Evolutionary conservation across 2,797 vertebrate genomes (phyloP).

Genomic region (Cyclura pinguis): DNA sequence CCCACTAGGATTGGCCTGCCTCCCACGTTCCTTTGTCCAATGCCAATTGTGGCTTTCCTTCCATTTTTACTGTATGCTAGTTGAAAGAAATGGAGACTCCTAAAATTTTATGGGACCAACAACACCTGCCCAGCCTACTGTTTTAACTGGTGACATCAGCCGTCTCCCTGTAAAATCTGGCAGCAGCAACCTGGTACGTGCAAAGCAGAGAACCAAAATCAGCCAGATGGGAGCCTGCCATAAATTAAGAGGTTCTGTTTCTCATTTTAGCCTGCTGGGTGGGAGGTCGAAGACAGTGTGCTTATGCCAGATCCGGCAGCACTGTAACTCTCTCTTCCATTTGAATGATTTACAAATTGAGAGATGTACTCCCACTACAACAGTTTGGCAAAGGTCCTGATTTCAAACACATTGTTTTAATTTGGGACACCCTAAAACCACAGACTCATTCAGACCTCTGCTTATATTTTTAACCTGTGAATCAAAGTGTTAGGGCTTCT

Average conservation of each 20-base stretch:
- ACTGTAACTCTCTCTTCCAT: conserved; percentile 61
- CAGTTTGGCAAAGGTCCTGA: conserved; percentile 64
- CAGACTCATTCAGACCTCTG: conserved; percentile 58
- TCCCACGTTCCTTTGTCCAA: neutral
- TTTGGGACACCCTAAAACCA: conserved; percentile 67
- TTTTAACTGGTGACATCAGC: conserved; percentile 53
- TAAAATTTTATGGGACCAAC: neutral
- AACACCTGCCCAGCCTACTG: conserved; percentile 45
- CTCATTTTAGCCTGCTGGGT: conserved; percentile 64
- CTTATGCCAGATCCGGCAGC: conserved; percentile 64
- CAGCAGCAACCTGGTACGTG: conserved; percentile 70
- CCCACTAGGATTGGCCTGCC: neutral
- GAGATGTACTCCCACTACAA: conserved; percentile 39
- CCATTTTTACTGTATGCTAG: neutral
- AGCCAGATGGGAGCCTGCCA: conserved; percentile 68
- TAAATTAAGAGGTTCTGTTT: conserved; percentile 76
- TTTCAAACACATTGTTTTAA: conserved; percentile 66
- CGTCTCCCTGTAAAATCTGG: conserved; percentile 69
- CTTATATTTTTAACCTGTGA: conserved; percentile 39
- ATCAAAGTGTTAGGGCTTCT: conserved; percentile 7
- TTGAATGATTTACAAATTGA: conserved; percentile 63
- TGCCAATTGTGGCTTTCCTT: conserved; percentile 2
- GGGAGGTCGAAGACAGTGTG: conserved; percentile 36
- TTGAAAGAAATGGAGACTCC: conserved; percentile 35
- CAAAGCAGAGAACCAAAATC: conserved; percentile 63